Evolutionary conservation across 2,888 invertebrate species (phyloP).

Genomic region (Scaptomyza caliginosa): DNA sequence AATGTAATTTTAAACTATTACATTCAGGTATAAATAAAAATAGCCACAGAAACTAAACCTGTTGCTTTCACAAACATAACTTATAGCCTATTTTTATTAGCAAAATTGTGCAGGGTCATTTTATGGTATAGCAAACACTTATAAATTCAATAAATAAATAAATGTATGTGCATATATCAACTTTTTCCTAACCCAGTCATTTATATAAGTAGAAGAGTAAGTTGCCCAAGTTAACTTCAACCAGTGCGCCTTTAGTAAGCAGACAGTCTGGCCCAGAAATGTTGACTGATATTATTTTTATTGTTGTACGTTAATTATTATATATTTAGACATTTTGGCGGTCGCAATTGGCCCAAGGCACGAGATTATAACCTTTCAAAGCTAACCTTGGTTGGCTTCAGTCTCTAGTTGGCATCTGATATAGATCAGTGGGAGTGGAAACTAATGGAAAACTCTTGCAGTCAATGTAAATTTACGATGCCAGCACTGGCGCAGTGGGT

Average conservation of each 20-base stretch:
- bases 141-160: neutral
- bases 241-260: conserved; percentile 54
- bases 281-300: conserved; percentile 49
- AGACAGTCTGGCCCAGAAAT: conserved; percentile 26
- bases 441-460: conserved; percentile 64
- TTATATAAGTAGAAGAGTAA: conserved; percentile 19
- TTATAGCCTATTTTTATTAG: conserved; percentile 13
- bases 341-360: conserved; percentile 55
- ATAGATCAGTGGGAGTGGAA: conserved; percentile 71
- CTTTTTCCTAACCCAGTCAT: neutral
- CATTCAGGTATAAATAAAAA: neutral
- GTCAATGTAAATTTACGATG: neutral
- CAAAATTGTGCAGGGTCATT: conserved; percentile 28
- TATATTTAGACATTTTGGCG: conserved; percentile 68
- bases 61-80: conserved; percentile 2
- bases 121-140: conserved; percentile 15
- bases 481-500: conserved; percentile 1
- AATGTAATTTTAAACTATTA: neutral
- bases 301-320: conserved; percentile 66
- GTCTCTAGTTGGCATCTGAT: conserved; percentile 49
- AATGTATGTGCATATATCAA: neutral
- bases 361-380: conserved; percentile 60
- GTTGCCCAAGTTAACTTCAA: conserved; percentile 17
- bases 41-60: neutral
- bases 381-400: conserved; percentile 53